phyloP scores from a whole-genome alignment of 2,113 vertebrate species.

The Puma concolor region DNA sequence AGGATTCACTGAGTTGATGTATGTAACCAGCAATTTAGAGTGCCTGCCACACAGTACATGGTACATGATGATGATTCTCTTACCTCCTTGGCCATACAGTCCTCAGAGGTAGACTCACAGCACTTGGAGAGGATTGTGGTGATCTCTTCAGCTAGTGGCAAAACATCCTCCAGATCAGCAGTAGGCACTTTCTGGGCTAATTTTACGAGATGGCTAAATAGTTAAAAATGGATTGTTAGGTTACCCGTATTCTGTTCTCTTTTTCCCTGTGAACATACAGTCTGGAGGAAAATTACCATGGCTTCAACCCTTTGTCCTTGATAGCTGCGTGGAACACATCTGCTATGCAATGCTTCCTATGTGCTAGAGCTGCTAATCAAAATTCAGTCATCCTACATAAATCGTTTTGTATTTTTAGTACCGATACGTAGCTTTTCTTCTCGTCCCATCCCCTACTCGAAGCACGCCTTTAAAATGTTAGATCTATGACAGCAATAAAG shows the following conservation, averaged over 20 bases:
- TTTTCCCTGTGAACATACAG: background rate
- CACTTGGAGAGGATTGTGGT: constrained; percentile 80
- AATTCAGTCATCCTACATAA: background rate
- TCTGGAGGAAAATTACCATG: background rate
- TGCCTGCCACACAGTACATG: background rate
- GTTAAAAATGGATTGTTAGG: background rate
- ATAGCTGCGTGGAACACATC: background rate
- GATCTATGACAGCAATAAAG: background rate
- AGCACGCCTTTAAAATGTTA: background rate
- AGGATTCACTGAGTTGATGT: background rate
- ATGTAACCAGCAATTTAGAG: background rate
- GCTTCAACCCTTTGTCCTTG: background rate
- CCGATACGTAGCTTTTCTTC: background rate
- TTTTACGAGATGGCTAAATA: constrained; percentile 81
- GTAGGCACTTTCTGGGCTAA: constrained; percentile 83
- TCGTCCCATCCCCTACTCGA: background rate
- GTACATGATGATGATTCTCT: fast-evolving
- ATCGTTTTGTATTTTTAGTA: background rate
- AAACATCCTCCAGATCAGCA: constrained; percentile 80
- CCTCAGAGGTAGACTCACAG: constrained; percentile 79
- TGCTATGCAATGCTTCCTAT: background rate
- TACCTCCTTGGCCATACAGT: constrained; percentile 85
- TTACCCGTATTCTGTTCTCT: background rate
- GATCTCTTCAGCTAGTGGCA: constrained; percentile 75
- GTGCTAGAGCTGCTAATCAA: background rate